A percentile compares a stretch with the other conserved stretches of the same genome.
These are phyloP conservation scores for Parotia lawesii DNA, from an alignment of 2,113 vertebrate species.

Conservation along the genomic window DNA sequence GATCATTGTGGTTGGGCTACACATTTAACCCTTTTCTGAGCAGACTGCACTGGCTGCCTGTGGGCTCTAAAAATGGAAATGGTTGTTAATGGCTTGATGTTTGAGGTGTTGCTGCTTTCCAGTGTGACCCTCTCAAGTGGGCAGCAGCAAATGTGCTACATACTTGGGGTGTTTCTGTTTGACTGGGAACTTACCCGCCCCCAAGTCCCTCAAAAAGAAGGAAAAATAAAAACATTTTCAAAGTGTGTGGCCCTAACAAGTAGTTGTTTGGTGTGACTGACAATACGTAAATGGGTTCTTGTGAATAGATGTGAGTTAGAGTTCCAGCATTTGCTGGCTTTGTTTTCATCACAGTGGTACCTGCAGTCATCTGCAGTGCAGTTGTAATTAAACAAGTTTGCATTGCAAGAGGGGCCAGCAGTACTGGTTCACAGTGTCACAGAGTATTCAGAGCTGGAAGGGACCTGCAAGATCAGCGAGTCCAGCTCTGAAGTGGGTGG, in stretches of 20 bases:
- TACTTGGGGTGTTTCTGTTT: neutral
- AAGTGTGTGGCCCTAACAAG: neutral
- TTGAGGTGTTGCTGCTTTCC: neutral
- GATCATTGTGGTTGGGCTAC: neutral
- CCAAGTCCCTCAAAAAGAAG: neutral
- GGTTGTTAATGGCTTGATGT: neutral
- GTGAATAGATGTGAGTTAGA: neutral
- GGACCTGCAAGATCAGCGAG: rapidly evolving
- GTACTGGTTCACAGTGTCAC: rapidly evolving
- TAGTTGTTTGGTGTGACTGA: neutral
- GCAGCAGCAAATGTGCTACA: neutral
- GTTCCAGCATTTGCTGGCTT: neutral
- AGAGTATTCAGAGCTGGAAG: neutral
- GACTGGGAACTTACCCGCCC: neutral
- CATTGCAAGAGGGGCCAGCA: neutral
- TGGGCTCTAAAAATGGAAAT: neutral
- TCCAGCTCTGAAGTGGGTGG: neutral
- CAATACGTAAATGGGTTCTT: neutral
- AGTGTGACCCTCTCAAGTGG: neutral
- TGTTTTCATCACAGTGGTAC: rapidly evolving
- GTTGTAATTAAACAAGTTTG: neutral
- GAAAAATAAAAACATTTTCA: neutral
- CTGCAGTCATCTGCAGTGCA: neutral
- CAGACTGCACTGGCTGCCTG: neutral
- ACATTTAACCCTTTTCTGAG: neutral